These are phyloP conservation scores for Gymnothorax reevesii DNA, from an alignment of 2,797 vertebrate species.

Conservation along the genomic window DNA sequence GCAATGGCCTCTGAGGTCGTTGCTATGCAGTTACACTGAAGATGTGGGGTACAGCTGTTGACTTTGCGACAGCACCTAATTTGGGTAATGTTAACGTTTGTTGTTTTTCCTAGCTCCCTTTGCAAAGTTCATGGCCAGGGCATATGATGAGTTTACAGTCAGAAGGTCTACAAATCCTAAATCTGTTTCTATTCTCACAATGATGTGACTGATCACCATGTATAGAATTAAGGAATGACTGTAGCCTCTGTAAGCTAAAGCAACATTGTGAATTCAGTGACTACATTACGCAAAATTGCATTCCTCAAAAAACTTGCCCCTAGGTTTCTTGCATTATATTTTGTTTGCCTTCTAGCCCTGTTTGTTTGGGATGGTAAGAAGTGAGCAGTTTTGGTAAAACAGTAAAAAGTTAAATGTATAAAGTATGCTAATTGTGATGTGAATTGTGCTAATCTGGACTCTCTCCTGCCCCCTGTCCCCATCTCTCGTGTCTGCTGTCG, in stretches of 20 bases:
- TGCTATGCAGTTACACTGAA: neutral
- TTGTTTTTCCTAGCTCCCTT: constrained; percentile 53
- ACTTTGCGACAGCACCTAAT: neutral
- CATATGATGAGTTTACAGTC: constrained; percentile 72
- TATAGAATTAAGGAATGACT: constrained; percentile 52
- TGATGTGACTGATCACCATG: constrained; percentile 64
- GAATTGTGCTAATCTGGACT: constrained; percentile 21
- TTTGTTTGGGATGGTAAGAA: neutral
- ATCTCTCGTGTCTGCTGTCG: constrained; percentile 15
- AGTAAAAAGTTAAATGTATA: neutral
- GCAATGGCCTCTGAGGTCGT: neutral
- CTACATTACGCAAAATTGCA: neutral
- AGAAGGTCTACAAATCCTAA: constrained; percentile 69
- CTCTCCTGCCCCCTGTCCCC: constrained; percentile 29
- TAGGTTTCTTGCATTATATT: neutral
- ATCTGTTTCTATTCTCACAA: constrained; percentile 67
- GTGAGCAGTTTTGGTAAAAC: neutral
- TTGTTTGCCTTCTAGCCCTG: neutral
- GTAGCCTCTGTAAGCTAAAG: constrained; percentile 40
- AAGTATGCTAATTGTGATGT: neutral
- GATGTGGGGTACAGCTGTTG: neutral
- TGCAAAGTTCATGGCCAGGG: constrained; percentile 65
- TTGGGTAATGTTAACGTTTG: neutral
- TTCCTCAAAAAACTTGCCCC: neutral
- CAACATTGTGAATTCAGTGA: constrained; percentile 30